Percentiles rank a stretch among this genome's conserved stretches.
These are phyloP conservation scores for Pelmatolapia mariae DNA, from an alignment of 2,113 vertebrate species.

Conservation along the genomic window DNA sequence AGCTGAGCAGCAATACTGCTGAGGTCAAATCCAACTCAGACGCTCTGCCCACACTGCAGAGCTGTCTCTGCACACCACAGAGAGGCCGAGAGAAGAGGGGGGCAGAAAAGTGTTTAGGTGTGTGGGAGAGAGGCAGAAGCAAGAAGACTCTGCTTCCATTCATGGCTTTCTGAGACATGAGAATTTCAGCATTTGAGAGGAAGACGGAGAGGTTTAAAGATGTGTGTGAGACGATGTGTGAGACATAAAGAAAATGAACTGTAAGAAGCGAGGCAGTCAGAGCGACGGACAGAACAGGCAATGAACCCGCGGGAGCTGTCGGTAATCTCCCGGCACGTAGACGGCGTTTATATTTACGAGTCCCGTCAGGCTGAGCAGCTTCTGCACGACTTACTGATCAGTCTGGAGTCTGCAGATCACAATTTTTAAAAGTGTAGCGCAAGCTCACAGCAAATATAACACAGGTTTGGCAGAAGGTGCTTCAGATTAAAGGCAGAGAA, in stretches of 20 bases:
- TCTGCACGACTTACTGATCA: background rate
- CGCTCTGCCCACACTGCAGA: slow-evolving; percentile 56
- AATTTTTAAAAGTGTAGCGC: background rate
- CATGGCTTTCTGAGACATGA: background rate
- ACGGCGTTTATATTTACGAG: background rate
- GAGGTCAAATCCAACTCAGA: slow-evolving; percentile 58
- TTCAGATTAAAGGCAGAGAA: background rate
- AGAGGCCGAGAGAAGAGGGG: background rate
- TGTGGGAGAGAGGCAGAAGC: slow-evolving; percentile 37
- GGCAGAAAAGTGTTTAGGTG: background rate
- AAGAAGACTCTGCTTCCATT: slow-evolving; percentile 20
- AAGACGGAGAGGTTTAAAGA: background rate
- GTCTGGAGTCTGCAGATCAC: background rate
- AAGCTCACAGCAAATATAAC: background rate
- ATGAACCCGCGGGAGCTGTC: background rate
- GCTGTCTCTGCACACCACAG: slow-evolving; percentile 36
- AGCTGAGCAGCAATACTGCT: slow-evolving; percentile 19
- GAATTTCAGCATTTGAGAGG: background rate
- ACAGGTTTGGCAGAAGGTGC: background rate
- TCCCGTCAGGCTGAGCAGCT: background rate
- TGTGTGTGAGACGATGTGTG: background rate
- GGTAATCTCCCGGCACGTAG: background rate
- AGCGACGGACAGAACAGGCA: background rate
- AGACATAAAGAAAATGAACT: background rate
- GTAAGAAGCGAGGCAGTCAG: background rate